phyloP scores from a whole-genome alignment of 2,797 vertebrate genomes.

The Leuciscus waleckii region DNA sequence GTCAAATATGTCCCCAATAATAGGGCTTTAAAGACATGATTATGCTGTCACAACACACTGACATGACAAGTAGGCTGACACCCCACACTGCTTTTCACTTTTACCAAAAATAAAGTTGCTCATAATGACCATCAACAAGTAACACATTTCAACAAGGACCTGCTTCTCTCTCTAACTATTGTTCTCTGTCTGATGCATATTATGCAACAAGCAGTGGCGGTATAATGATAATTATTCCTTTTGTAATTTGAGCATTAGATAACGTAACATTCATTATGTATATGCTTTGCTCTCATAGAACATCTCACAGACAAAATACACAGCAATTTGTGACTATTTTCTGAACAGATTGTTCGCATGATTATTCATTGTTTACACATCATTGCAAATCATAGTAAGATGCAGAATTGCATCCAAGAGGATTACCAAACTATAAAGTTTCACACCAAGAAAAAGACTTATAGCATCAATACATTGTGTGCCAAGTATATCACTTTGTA shows the following conservation, averaged over 20 bases:
- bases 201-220: background rate
- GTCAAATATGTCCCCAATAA: background rate
- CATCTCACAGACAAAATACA: background rate
- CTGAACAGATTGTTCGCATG: background rate
- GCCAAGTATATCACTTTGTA: constrained; percentile 10
- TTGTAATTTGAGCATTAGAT: background rate
- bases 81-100: background rate
- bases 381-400: background rate
- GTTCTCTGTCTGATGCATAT: background rate
- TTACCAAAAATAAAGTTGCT: background rate
- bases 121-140: background rate
- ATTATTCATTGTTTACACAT: background rate
- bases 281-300: background rate
- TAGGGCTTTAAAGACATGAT: background rate
- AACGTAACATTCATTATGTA: background rate
- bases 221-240: background rate
- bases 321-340: background rate
- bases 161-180: background rate
- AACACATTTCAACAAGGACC: constrained; percentile 1
- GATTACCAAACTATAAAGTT: background rate
- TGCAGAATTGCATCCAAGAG: background rate
- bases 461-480: constrained; percentile 3
- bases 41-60: background rate
- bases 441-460: background rate
- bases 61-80: background rate